phyloP scores from a whole-genome alignment of 2,888 invertebrate species.

The Thymelicus lineola region DNA sequence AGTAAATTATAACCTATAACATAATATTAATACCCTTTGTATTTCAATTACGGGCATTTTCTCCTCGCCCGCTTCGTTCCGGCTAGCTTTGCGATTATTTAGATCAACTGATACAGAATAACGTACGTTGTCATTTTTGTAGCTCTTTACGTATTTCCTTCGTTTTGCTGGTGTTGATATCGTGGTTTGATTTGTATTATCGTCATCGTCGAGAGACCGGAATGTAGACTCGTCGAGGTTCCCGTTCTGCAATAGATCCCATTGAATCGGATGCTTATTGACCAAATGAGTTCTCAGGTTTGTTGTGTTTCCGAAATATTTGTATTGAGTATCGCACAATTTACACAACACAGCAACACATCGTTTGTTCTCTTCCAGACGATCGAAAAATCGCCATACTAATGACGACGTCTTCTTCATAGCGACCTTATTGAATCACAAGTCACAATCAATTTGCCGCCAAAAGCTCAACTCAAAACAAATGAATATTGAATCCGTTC shows the following conservation, averaged over 20 bases:
- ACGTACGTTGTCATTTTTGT: conserved; percentile 73
- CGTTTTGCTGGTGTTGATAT: conserved; percentile 53
- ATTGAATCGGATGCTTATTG: conserved; percentile 78
- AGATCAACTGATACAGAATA: conserved; percentile 68
- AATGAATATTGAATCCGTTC: conserved; percentile 55
- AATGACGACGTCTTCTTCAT: conserved; percentile 77
- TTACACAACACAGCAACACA: conserved; percentile 76
- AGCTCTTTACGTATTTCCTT: conserved; percentile 60
- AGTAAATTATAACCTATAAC: conserved; percentile 55
- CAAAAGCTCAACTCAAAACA: no score
- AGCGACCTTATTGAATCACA: conserved; percentile 53
- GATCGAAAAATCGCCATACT: conserved; percentile 79
- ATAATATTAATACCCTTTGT: conserved; percentile 65
- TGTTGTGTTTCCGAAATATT: conserved; percentile 79
- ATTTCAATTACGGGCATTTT: conserved; percentile 71
- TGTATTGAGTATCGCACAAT: conserved; percentile 77
- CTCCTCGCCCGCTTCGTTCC: conserved; percentile 53
- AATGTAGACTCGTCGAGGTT: conserved; percentile 63
- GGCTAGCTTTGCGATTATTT: conserved; percentile 51
- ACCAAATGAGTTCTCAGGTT: conserved; percentile 74
- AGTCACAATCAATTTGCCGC: conserved; percentile 59
- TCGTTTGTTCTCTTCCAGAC: conserved; percentile 65
- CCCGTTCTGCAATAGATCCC: conserved; percentile 73
- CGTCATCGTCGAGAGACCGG: conserved; percentile 56
- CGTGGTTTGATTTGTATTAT: conserved; percentile 51